Base-by-base conservation (phyloP, 2,113 vertebrate species). In the Chloropsis hardwickii region DNA sequence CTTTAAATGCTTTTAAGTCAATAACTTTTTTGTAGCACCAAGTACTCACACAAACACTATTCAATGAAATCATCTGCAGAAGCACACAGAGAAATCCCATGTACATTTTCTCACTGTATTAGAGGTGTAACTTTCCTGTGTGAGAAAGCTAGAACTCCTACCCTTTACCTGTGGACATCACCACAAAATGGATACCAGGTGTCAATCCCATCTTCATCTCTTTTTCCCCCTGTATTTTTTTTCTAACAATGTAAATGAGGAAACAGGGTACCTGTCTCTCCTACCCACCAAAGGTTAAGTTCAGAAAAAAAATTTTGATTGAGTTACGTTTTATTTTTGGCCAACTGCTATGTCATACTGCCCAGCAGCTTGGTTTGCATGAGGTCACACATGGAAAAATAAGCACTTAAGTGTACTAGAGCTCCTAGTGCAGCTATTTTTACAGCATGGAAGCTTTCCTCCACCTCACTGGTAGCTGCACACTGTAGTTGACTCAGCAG, bases 321-420 rank as follows among this genome's bases (percentile, higher is more conserved):
- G 47, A 74, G 47, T 74, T 96, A 88, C 2, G 2, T 74, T 94
- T 95, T 92, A 93, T 67, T 92, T 94, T 94, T 92, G 90, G 86
- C 88, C 82, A 92, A 78, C 82, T 90, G 40, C 76, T 90, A 92
- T 39, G 90, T 95, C 96, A 95, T 88, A 86, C 12, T 94, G 88
- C 67, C 93, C 93, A 90, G 86, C 86, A 94, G 80, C 80, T 95
- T 90, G 76, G 90, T 81, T 83, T 94, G 86, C 90, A 95, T 96
- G 95, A 96, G 93, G 86, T 97, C 94, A 97, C 88, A 81, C 40
- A 71, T 71, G 95, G 93, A 93, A 97, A 96, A 96, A 96, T 42
- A 97, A 94, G 90, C 93, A 93, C 67, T 95, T 74, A 66, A 97
- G 48, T 83, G 50, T 69, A 93, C 89, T 78, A 90, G 72, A 81